Evolutionary conservation across 2,113 vertebrate genomes (phyloP).

Genomic region (Plectropomus leopardus): DNA sequence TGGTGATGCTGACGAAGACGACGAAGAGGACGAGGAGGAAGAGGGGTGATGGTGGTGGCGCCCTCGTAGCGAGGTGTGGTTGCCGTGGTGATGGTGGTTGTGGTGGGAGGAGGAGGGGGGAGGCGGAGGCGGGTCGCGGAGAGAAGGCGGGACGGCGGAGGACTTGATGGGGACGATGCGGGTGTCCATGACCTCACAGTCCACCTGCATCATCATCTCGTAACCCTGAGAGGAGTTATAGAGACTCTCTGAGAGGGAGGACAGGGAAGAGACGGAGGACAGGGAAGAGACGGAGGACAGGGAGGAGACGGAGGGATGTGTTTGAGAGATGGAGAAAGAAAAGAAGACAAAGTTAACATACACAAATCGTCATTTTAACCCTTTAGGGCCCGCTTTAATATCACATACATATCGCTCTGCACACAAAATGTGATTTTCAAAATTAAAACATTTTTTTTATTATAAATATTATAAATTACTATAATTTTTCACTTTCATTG

Average conservation of each 20-base stretch:
- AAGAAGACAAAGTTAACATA: no score
- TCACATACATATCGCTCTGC: no score
- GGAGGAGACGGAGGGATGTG: no score
- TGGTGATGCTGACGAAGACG: background rate
- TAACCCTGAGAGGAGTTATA: constrained; percentile 87
- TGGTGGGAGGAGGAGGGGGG: constrained; percentile 65
- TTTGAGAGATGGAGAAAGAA: no score
- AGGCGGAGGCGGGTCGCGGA: constrained; percentile 79
- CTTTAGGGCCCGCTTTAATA: no score
- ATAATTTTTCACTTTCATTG: no score
- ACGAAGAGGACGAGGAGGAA: constrained; percentile 2
- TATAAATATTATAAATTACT: no score
- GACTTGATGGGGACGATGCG: constrained; percentile 94
- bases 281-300: no score
- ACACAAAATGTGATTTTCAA: no score
- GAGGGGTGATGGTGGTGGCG: constrained; percentile 68
- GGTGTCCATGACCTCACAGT: constrained; percentile 96
- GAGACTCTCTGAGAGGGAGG: constrained; percentile 86
- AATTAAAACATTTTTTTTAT: no score
- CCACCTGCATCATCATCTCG: constrained; percentile 97
- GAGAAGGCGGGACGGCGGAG: constrained; percentile 91
- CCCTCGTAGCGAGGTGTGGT: constrained; percentile 83
- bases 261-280: background rate
- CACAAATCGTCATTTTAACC: no score
- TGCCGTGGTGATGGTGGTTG: constrained; percentile 82